Base-by-base conservation (phyloP, 1,140 invertebrate genomes). In the Heliconius congener region DNA sequence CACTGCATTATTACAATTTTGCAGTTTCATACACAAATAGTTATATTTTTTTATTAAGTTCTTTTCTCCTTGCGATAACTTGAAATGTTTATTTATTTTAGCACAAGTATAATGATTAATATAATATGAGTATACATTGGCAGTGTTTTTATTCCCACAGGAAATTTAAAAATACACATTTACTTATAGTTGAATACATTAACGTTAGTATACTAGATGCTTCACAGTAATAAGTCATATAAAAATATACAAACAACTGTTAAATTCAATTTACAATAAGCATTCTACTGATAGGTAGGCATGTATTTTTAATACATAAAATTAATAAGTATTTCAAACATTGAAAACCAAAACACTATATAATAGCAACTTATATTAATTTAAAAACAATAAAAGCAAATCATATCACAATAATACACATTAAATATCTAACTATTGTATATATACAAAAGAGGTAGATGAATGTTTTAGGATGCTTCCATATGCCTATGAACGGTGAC, bases 401-500 rank as follows among this genome's bases (percentile, higher is more conserved):
- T 74, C 71, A 81, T 87, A 87, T 87, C 86, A 87, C 86, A 86
- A 81, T 66, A 71, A 71, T 57, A 57, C 52, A 57, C 19, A 8
- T 66, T 27, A 18, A 66, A 18, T 66, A 66, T 16, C 80, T 82
- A 84, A 76, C 78, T 77, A 84, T 83, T 79, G 42, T 16, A 16
- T 46, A 85, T 82, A 77, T 91, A 91, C 87, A 91, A 23, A 83
- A 83, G 91, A 94, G 91, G 92, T 93, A 93, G 91, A 85, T 89
- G 82, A 79, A 74, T 78, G 55, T 79, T 82, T 88, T 95, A 95
- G 73, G 95, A 95, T 30, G 96, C 96, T 91, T 97, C 97, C 96
- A 97, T 97, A 86, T 97, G 96, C 83, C 96, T 95, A 91, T 99
- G 98, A 71, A 99, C 98, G 52, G 97, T 98, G 30, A 98, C 98